Evolutionary conservation across 2,888 invertebrate genomes (phyloP).

Genomic region (Agrotis clavis): DNA sequence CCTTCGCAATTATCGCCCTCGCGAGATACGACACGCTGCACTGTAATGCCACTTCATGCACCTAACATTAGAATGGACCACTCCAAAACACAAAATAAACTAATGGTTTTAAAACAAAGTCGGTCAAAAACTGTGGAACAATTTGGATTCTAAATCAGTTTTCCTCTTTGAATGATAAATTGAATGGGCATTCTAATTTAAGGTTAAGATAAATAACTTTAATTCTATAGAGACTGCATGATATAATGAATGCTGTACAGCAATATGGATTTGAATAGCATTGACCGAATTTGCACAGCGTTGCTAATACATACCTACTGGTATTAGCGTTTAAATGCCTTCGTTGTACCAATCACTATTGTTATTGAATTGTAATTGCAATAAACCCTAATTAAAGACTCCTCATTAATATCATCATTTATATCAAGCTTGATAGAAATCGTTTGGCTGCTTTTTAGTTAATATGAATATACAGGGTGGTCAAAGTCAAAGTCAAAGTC

Average conservation of each 20-base stretch:
- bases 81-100: conserved; percentile 10
- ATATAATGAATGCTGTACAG: conserved; percentile 44
- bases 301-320: conserved; percentile 51
- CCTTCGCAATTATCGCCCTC: conserved; percentile 87
- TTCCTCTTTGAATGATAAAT: conserved; percentile 8
- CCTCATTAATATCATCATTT: conserved; percentile 35
- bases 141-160: conserved; percentile 4
- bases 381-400: conserved; percentile 53
- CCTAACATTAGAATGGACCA: conserved; percentile 16
- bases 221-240: conserved; percentile 37
- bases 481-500: no score
- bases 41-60: conserved; percentile 40
- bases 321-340: conserved; percentile 61
- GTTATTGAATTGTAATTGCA: conserved; percentile 62
- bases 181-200: conserved; percentile 18
- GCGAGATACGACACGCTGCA: conserved; percentile 74
- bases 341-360: conserved; percentile 63
- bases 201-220: conserved; percentile 29
- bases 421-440: conserved; percentile 24
- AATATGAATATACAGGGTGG: no score
- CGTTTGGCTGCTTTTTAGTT: conserved; percentile 28
- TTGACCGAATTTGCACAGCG: conserved; percentile 65
- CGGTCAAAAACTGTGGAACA: conserved; percentile 8
- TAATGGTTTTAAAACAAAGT: conserved; percentile 18
- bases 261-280: conserved; percentile 63